Percentiles rank a stretch among this genome's conserved stretches.
Evolutionary conservation across 2,113 vertebrate species (phyloP).

Genomic region (Catharus fuscescens): DNA sequence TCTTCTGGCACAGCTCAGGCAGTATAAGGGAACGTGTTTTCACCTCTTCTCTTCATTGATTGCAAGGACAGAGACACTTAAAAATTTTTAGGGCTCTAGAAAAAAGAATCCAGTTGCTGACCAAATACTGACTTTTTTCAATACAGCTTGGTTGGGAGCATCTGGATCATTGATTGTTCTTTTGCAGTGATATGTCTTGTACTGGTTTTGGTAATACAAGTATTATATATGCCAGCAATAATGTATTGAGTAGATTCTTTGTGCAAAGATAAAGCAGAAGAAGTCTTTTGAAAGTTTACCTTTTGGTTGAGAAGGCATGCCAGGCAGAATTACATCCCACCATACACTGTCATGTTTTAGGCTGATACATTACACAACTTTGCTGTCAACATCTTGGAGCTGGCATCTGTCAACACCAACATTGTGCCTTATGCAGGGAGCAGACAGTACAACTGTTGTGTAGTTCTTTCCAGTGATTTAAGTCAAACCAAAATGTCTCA

Average conservation of each 20-base stretch:
- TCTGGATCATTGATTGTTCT: neutral
- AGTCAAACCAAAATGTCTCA: neutral
- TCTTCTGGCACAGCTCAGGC: neutral
- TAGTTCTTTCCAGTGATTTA: neutral
- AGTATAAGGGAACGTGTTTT: neutral
- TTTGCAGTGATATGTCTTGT: neutral
- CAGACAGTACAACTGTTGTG: neutral
- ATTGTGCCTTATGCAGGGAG: neutral
- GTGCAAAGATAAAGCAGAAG: neutral
- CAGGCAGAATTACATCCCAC: neutral
- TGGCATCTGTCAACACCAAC: neutral
- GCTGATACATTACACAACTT: neutral
- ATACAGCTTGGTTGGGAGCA: neutral
- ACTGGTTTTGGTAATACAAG: neutral
- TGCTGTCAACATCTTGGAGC: neutral
- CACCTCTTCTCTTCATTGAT: neutral
- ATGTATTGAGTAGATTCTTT: neutral
- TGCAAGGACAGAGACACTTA: neutral
- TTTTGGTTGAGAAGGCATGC: neutral
- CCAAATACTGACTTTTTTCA: neutral
- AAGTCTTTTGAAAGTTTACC: neutral
- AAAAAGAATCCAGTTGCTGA: neutral
- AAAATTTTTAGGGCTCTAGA: neutral
- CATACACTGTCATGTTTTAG: neutral
- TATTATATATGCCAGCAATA: neutral